Conservation (phyloP, 2,113 vertebrate species). For the Abramis brama region DNA sequence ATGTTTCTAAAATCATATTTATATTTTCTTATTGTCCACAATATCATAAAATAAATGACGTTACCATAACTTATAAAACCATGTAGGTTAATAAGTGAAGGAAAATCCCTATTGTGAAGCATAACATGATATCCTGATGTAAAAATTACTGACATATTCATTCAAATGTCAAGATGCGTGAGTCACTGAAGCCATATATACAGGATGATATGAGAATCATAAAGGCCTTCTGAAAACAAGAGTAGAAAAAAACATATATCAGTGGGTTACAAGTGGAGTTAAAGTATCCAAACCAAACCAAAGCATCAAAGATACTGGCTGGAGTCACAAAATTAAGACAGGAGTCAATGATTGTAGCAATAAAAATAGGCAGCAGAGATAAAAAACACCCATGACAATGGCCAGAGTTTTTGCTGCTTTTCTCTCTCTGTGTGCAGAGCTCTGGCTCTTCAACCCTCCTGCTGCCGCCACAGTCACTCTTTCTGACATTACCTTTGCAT, state of each 20-base stretch:
- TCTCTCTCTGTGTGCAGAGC: constrained; percentile 26
- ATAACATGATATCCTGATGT: neutral
- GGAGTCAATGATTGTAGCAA: constrained; percentile 3
- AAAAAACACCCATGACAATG: constrained; percentile 46
- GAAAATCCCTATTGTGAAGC: neutral
- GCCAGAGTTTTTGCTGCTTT: constrained; percentile 49
- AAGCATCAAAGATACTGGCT: constrained; percentile 21
- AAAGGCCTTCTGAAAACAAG: constrained; percentile 39
- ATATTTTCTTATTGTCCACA: neutral
- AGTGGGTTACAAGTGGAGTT: constrained; percentile 45
- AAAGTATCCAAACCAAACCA: constrained; percentile 46
- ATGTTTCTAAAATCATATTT: neutral
- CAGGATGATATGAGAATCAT: neutral
- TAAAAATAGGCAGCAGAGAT: constrained; percentile 44
- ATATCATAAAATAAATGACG: neutral
- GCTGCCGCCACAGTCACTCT: neutral
- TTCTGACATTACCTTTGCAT: constrained; percentile 35
- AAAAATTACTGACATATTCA: neutral
- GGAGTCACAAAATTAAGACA: constrained; percentile 37
- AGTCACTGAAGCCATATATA: neutral
- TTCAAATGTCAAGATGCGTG: neutral
- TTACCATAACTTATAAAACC: neutral
- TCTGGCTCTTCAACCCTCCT: neutral
- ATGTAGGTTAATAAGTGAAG: neutral
- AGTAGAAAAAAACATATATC: constrained; percentile 45